Percentiles rank a stretch among this genome's conserved stretches.
phyloP scores from a whole-genome alignment of 2,888 invertebrate genomes.

The Spodoptera littoralis region DNA sequence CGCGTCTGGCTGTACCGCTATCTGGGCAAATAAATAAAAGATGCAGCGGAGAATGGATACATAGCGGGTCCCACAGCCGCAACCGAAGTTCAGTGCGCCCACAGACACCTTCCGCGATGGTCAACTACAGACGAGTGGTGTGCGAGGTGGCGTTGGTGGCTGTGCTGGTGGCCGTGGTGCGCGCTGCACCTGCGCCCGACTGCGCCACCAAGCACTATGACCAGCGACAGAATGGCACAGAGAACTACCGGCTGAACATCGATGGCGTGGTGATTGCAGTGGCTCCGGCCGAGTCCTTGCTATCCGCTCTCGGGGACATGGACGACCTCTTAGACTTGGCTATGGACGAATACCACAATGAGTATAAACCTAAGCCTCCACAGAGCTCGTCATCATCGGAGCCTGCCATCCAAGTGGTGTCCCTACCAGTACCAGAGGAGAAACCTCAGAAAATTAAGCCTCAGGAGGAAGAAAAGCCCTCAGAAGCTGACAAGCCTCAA shows the following conservation, averaged over 20 bases:
- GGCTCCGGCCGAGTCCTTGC: conserved; percentile 90
- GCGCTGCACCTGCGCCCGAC: conserved; percentile 71
- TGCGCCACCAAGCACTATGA: conserved; percentile 83
- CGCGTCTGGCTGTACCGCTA: conserved; percentile 83
- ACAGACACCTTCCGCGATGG: conserved; percentile 79
- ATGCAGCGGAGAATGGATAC: conserved; percentile 82
- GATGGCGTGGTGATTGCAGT: conserved; percentile 91
- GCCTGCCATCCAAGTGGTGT: conserved; percentile 25
- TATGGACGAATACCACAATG: conserved; percentile 63
- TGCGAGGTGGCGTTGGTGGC: conserved; percentile 75
- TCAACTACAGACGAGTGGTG: conserved; percentile 84
- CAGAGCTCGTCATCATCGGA: conserved; percentile 36
- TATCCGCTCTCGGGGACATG: conserved; percentile 87
- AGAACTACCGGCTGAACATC: conserved; percentile 92
- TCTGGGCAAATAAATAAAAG: conserved; percentile 87
- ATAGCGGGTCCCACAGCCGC: conserved; percentile 77
- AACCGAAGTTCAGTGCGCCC: conserved; percentile 75
- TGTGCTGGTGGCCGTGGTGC: conserved; percentile 55
- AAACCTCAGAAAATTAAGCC: conserved; percentile 50
- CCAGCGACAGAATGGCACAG: conserved; percentile 93
- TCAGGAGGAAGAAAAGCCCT: conserved; percentile 34
- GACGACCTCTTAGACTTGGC: conserved; percentile 80
- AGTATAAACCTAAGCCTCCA: conserved; percentile 61
- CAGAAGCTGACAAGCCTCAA: conserved; percentile 49
- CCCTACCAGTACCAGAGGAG: conserved; percentile 37